Conservation (phyloP, 2,888 invertebrate genomes). For the Thecophora atra region DNA sequence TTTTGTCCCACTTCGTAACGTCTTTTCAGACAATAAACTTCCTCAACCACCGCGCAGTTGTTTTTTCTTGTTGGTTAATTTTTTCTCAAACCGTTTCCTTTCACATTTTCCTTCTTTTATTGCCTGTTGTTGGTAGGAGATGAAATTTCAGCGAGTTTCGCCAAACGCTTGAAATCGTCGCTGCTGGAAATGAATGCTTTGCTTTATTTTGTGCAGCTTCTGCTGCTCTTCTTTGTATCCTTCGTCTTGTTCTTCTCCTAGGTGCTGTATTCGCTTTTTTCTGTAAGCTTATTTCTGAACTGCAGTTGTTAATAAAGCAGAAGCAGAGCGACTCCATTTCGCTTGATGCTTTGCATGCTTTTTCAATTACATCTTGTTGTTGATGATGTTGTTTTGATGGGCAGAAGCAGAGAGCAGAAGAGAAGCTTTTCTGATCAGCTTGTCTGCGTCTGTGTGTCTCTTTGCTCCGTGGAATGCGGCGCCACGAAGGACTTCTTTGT, state of each 20-base stretch:
- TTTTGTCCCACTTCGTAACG: constrained; percentile 2
- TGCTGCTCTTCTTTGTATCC: constrained; percentile 7
- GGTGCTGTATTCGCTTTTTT: not conserved
- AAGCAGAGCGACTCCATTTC: not conserved
- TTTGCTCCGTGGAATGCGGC: not conserved
- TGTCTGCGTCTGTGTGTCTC: not conserved
- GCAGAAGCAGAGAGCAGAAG: not conserved
- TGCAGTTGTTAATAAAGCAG: constrained; percentile 32
- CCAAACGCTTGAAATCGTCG: not conserved
- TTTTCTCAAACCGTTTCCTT: no score
- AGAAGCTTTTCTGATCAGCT: constrained; percentile 4
- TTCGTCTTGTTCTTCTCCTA: no score
- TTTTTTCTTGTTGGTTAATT: constrained; percentile 18
- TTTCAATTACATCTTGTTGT: constrained; percentile 5
- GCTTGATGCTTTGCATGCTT: not conserved
- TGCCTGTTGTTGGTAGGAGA: not conserved
- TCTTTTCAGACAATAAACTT: constrained; percentile 29
- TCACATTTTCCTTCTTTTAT: no score
- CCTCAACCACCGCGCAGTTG: constrained; percentile 4
- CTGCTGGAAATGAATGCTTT: constrained; percentile 13
- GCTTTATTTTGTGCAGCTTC: not conserved
- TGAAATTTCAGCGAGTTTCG: constrained; percentile 24
- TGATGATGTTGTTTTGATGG: constrained; percentile 3
- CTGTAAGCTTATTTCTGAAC: not conserved
- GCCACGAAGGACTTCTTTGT: not conserved